Conservation (phyloP, 2,797 vertebrate species). For the Pangasius mekongensis region DNA sequence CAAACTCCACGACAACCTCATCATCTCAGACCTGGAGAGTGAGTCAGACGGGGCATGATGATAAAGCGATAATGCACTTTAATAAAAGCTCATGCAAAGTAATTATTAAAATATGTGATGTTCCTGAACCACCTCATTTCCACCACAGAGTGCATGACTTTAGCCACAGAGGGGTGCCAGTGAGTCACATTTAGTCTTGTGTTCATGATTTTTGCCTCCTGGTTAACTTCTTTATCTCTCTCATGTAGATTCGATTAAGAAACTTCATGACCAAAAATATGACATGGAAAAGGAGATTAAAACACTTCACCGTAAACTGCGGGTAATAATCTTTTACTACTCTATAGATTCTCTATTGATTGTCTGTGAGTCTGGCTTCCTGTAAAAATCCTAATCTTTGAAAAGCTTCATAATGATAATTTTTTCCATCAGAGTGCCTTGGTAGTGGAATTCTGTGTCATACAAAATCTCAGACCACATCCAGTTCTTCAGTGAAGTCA, state of each 20-base stretch:
- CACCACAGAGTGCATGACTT: neutral
- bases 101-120: neutral
- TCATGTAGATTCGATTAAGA: conserved; percentile 81
- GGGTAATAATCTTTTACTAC: conserved; percentile 66
- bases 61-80: neutral
- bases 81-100: neutral
- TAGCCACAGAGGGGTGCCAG: conserved; percentile 43
- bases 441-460: neutral
- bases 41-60: conserved; percentile 62
- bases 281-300: conserved; percentile 89
- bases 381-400: neutral
- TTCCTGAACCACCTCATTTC: neutral
- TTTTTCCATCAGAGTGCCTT: too few species aligned
- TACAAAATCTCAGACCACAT: neutral
- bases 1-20: conserved; percentile 88
- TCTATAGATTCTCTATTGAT: neutral
- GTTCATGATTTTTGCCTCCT: neutral
- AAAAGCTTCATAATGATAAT: neutral
- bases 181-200: conserved; percentile 12
- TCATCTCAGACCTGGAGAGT: conserved; percentile 87
- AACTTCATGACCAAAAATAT: conserved; percentile 87
- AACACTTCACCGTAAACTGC: conserved; percentile 81
- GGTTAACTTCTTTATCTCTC: conserved; percentile 17
- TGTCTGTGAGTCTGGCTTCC: neutral
- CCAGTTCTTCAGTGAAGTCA: neutral